Percentiles rank a stretch among this genome's conserved stretches.
Conservation (phyloP, 2,888 invertebrate genomes). For the Noctua janthe region DNA sequence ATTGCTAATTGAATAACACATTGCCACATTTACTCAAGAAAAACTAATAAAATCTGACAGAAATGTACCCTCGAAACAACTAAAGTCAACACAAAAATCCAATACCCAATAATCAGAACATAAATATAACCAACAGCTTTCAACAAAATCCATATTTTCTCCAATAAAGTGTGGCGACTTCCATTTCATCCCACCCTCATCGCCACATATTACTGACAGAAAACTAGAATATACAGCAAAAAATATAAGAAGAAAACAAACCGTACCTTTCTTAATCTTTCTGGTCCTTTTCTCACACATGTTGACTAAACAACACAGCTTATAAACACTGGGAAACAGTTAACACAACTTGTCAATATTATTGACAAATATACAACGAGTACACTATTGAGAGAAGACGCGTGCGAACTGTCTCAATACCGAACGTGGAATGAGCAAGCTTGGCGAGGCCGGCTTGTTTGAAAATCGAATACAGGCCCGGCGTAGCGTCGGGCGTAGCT, state of each 20-base stretch:
- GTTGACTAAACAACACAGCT: constrained; percentile 72
- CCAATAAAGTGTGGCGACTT: constrained; percentile 2
- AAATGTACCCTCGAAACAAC: background rate
- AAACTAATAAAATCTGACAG: background rate
- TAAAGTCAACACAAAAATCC: background rate
- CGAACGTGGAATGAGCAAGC: constrained; percentile 69
- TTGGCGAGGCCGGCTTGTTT: constrained; percentile 63
- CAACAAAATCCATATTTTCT: constrained; percentile 6
- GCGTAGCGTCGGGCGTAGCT: constrained; percentile 57
- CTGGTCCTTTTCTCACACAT: constrained; percentile 85
- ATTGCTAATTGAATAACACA: background rate
- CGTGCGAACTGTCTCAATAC: constrained; percentile 67
- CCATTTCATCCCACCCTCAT: constrained; percentile 18
- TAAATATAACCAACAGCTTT: background rate
- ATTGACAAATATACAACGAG: constrained; percentile 53
- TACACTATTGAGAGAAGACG: constrained; percentile 53
- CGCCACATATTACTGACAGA: constrained; percentile 7
- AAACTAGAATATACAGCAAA: constrained; percentile 5
- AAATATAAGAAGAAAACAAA: constrained; percentile 10
- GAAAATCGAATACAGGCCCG: constrained; percentile 72
- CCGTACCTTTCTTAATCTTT: constrained; percentile 82
- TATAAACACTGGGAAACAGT: constrained; percentile 70
- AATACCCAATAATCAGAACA: background rate
- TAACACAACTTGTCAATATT: constrained; percentile 63
- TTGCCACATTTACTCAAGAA: no score